phyloP scores from a whole-genome alignment of 1,140 invertebrate genomes.

The Odontomachus brunneus region DNA sequence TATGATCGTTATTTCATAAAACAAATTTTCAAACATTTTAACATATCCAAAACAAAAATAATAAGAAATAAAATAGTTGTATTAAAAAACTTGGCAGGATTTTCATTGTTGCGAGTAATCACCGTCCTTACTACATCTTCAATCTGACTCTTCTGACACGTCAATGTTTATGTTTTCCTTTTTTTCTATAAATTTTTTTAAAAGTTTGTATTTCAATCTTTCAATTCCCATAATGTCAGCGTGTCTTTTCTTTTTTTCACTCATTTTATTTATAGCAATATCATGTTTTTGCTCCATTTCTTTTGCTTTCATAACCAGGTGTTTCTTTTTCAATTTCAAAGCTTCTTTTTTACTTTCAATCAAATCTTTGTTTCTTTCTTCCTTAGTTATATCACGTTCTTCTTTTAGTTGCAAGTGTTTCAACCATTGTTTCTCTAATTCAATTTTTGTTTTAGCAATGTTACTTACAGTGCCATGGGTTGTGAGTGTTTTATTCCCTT shows the following conservation, averaged over 20 bases:
- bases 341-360: constrained; percentile 8
- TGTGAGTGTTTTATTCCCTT: too few relatives aligned
- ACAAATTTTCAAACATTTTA: too few relatives aligned
- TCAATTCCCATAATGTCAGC: constrained; percentile 2
- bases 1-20: too few relatives aligned
- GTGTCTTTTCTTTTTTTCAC: neutral
- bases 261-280: constrained; percentile 5
- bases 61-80: too few relatives aligned
- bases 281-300: neutral
- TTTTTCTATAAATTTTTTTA: neutral
- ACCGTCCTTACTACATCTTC: too few relatives aligned
- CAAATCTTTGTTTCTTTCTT: neutral
- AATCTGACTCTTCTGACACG: constrained; percentile 7
- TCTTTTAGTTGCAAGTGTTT: neutral
- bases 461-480: neutral
- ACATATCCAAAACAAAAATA: too few relatives aligned
- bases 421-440: neutral
- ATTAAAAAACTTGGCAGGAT: too few relatives aligned
- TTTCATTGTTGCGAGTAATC: too few relatives aligned
- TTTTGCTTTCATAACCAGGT: neutral
- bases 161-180: neutral
- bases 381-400: constrained; percentile 7
- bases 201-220: neutral
- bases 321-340: neutral
- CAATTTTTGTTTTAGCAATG: constrained; percentile 4